These are phyloP conservation scores for Platerodrilus igneus DNA, from an alignment of 2,888 invertebrate genomes.

Conservation along the genomic window DNA sequence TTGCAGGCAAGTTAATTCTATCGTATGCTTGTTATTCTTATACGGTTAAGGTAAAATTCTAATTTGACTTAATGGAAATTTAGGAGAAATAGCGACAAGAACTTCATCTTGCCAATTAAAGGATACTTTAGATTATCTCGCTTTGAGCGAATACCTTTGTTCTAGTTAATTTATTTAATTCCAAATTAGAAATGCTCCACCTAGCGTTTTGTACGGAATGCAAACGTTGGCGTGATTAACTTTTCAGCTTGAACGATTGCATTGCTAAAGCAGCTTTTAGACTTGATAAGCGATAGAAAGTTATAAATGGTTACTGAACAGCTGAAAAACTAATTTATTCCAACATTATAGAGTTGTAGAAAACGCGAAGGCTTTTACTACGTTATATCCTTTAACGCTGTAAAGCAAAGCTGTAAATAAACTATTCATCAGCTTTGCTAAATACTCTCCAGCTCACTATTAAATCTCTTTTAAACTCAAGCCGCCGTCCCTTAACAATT, in stretches of 20 bases:
- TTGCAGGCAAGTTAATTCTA: constrained; percentile 12
- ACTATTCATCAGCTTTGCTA: too few species aligned
- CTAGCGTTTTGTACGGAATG: constrained; percentile 8
- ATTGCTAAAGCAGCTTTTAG: constrained; percentile 3
- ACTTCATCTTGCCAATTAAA: constrained; percentile 14
- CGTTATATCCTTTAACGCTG: too few species aligned
- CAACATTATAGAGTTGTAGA: too few species aligned
- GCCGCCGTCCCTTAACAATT: too few species aligned
- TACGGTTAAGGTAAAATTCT: neutral
- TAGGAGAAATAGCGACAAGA: constrained; percentile 2
- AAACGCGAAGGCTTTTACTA: too few species aligned
- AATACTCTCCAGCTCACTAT: too few species aligned
- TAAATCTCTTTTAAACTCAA: too few species aligned
- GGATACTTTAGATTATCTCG: constrained; percentile 11
- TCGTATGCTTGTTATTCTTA: constrained; percentile 3
- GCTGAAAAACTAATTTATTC: too few species aligned
- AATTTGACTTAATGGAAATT: constrained; percentile 3
- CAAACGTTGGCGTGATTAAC: constrained; percentile 6
- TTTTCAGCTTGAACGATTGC: constrained; percentile 10
- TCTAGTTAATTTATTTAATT: constrained; percentile 18
- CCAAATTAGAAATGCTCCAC: constrained; percentile 12
- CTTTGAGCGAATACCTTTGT: constrained; percentile 10
- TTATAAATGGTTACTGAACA: too few species aligned
- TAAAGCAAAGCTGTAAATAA: too few species aligned
- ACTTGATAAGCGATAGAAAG: too few species aligned